Evolutionary conservation across 2,888 invertebrate species (phyloP).

Genomic region (Lasioglossum vierecki): DNA sequence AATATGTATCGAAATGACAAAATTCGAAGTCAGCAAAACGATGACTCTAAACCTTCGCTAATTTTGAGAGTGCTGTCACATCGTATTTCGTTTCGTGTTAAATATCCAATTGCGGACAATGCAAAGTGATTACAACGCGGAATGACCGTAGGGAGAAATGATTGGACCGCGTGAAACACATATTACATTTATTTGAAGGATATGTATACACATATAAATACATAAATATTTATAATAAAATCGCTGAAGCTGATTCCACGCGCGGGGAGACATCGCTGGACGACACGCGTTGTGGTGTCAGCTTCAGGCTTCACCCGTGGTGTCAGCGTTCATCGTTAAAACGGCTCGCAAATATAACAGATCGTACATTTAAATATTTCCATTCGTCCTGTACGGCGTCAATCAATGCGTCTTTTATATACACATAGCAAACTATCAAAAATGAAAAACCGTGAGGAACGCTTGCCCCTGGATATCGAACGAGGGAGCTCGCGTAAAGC

Average conservation of each 20-base stretch:
- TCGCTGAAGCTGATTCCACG: constrained; percentile 73
- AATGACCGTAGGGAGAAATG: background rate
- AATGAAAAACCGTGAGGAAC: constrained; percentile 70
- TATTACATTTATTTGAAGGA: constrained; percentile 82
- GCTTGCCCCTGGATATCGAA: constrained; percentile 31
- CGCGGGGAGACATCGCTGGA: background rate
- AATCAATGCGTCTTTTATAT: constrained; percentile 68
- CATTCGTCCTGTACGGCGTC: constrained; percentile 42
- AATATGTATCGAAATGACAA: background rate
- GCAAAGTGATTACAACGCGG: background rate
- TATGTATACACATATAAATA: constrained; percentile 83
- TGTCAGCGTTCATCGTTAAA: constrained; percentile 45
- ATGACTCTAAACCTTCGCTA: background rate
- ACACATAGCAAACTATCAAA: constrained; percentile 78
- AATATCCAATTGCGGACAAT: background rate
- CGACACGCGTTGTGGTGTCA: constrained; percentile 17
- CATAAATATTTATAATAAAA: constrained; percentile 81
- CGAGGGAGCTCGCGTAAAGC: background rate
- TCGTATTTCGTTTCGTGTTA: background rate
- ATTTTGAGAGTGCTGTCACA: background rate
- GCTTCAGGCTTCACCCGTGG: constrained; percentile 6
- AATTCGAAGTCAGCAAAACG: background rate
- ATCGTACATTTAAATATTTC: constrained; percentile 48
- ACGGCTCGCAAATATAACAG: constrained; percentile 65
- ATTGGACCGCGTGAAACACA: constrained; percentile 74